These are phyloP conservation scores for Dolomedes plantarius DNA, from an alignment of 2,888 invertebrate species.

Conservation along the genomic window DNA sequence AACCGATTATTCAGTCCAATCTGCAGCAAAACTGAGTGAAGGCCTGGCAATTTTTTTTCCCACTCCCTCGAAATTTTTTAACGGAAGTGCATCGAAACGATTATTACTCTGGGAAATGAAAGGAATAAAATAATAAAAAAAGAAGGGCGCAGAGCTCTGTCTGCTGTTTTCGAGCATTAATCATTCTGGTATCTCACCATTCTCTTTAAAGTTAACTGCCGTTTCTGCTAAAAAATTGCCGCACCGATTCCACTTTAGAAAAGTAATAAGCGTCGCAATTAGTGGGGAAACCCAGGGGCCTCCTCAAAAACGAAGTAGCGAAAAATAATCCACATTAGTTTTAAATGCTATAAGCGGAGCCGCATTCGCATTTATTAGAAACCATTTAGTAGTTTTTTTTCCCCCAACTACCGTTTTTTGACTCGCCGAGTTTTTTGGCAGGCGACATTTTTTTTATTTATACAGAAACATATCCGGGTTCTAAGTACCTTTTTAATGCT, in stretches of 20 bases:
- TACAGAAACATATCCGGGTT: constrained; percentile 44
- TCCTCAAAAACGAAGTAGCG: constrained; percentile 40
- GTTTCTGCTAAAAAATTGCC: constrained; percentile 27
- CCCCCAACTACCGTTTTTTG: constrained; percentile 44
- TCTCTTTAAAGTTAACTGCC: constrained; percentile 40
- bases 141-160: neutral
- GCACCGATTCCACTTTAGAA: constrained; percentile 29
- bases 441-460: constrained; percentile 43
- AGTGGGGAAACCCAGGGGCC: constrained; percentile 45
- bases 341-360: constrained; percentile 48
- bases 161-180: constrained; percentile 37
- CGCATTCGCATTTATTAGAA: constrained; percentile 33
- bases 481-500: constrained; percentile 60
- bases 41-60: too few species aligned
- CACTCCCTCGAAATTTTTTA: neutral
- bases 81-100: neutral
- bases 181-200: constrained; percentile 47
- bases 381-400: constrained; percentile 60
- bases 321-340: constrained; percentile 66
- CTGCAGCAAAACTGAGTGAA: too few species aligned
- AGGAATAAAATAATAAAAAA: constrained; percentile 2
- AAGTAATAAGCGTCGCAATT: constrained; percentile 54
- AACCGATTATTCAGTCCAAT: too few species aligned
- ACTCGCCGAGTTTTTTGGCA: constrained; percentile 9
- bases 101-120: constrained; percentile 2